Evolutionary conservation across 2,113 vertebrate genomes (phyloP), one percentile per base, ranked within the genome.

Genomic region (Anguilla rostrata): DNA sequence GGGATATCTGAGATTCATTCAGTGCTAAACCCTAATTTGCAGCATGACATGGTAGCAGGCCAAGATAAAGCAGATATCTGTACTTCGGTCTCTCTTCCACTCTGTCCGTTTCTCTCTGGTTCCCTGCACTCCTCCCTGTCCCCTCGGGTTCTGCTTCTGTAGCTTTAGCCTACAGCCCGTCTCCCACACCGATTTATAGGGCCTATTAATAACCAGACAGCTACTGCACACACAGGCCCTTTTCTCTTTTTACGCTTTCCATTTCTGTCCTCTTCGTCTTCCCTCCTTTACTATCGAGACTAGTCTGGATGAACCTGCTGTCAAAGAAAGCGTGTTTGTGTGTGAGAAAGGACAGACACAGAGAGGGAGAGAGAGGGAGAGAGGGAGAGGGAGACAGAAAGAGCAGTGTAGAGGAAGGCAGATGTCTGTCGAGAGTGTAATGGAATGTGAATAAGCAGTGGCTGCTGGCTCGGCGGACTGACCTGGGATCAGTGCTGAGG

Each of bases 151-250:
- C 79, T 78, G 11, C n/a, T n/a, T 81, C 81, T 41, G 40, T 63
- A 12, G 39, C 9, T 29, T 83, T 81, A 39, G 11, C 49, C 39
- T 82, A 12, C 29, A 41, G 57, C 46, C 81, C 57, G n/a, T 39
- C 20, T 39, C 39, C 39, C 75, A 41, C 81, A 78, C 41, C 56
- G 83, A 89, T 88, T 86, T 83, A 83, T 40, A 39, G 49, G 29
- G 82, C 40, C 56, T 83, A 56, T 82, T 86, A 86, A 75, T 87
- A 87, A 88, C 78, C 22, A 63, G 75, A 78, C 85, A 43, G 80
- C 63, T 84, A 80, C n/a, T 57, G 82, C 78, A 88, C 49, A 63
- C 53, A 56, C 2, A 9, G 87, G 81, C 83, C 26, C 26, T 78
- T 88, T 78, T 86, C 53, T 90, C 80, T 83, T 0, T 16, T 87